A percentile compares a stretch with the other conserved stretches of the same genome.
Conservation (phyloP, 1,140 invertebrate species). For the Macrostomum lignano region DNA sequence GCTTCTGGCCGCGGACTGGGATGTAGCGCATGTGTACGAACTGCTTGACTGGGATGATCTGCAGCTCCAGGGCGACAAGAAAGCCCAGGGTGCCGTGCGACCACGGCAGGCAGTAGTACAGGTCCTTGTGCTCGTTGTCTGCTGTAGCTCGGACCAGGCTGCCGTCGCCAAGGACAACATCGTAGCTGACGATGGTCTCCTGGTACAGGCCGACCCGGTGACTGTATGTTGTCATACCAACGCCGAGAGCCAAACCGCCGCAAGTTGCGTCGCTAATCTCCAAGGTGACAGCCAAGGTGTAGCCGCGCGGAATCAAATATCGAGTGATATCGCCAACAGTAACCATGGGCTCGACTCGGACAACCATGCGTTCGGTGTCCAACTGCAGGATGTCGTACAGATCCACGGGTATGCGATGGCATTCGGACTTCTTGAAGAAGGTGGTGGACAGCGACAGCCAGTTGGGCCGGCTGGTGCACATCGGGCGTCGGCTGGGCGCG, state of each 20-base stretch:
- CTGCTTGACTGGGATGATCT: constrained; percentile 39
- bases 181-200: constrained; percentile 41
- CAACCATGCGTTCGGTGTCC: constrained; percentile 36
- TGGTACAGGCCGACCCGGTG: constrained; percentile 48
- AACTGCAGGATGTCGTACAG: constrained; percentile 43
- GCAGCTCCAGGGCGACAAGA: constrained; percentile 43
- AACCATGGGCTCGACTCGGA: constrained; percentile 45
- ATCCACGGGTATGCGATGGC: constrained; percentile 41
- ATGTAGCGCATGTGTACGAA: constrained; percentile 32
- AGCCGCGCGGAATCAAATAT: constrained; percentile 9
- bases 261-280: constrained; percentile 50
- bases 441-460: constrained; percentile 52
- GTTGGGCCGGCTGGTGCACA: constrained; percentile 47
- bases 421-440: constrained; percentile 36
- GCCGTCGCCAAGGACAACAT: constrained; percentile 32
- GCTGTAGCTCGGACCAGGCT: constrained; percentile 24
- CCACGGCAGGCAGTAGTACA: constrained; percentile 51
- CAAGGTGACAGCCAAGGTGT: constrained; percentile 42
- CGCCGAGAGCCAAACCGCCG: constrained; percentile 51
- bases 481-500: constrained; percentile 20
- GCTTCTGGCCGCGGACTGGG: constrained; percentile 28
- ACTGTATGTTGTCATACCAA: constrained; percentile 49
- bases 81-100: constrained; percentile 59
- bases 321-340: constrained; percentile 48
- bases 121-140: constrained; percentile 37